A percentile compares a stretch with the other conserved stretches of the same genome.
phyloP scores from a whole-genome alignment of 1,140 invertebrate genomes.

The Trichonephila clavipes region DNA sequence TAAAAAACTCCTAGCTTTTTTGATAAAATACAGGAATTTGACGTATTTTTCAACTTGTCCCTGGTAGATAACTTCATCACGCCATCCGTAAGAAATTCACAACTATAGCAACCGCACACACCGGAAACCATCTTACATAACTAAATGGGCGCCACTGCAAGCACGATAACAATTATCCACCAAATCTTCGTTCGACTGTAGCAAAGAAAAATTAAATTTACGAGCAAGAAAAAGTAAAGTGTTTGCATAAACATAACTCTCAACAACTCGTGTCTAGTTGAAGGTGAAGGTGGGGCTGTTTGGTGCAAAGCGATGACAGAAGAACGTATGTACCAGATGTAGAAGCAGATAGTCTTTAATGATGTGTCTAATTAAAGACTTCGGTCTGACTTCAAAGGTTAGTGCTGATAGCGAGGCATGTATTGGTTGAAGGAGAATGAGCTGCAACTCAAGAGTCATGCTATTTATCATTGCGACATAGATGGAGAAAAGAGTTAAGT shows the following conservation, averaged over 20 bases:
- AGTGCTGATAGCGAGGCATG: not conserved
- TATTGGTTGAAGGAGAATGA: not conserved
- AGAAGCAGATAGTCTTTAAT: not conserved
- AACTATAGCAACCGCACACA: not conserved
- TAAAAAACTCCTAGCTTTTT: too few relatives aligned
- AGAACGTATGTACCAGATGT: not conserved
- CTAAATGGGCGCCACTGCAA: not conserved
- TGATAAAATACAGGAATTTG: not conserved
- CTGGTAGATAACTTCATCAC: not conserved
- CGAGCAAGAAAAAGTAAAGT: not conserved
- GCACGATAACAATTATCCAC: not conserved
- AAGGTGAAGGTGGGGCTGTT: not conserved
- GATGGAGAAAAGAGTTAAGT: not conserved
- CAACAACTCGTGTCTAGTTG: not conserved
- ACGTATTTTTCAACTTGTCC: not conserved
- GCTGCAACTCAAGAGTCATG: not conserved
- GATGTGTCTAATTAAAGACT: not conserved
- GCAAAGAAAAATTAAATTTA: not conserved
- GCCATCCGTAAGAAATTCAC: not conserved
- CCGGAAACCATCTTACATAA: not conserved
- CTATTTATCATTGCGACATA: not conserved
- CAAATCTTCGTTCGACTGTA: not conserved
- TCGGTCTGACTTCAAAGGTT: conserved; percentile 5
- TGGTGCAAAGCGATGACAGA: not conserved
- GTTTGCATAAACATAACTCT: not conserved